Evolutionary conservation across 2,113 vertebrate genomes (phyloP).

Genomic region (Malurus alboscapulatus): DNA sequence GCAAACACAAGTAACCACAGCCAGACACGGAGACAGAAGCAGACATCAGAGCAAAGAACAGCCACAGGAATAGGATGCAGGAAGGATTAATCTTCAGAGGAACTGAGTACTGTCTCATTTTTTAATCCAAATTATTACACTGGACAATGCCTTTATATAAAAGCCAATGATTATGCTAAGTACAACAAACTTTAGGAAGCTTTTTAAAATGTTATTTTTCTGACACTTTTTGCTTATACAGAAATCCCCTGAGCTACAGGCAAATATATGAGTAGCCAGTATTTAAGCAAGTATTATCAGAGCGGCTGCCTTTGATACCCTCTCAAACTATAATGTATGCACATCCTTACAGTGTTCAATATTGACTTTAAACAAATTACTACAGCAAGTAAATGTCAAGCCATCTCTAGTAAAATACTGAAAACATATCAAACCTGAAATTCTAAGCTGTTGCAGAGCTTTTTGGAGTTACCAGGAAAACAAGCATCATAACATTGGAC

Average conservation of each 20-base stretch:
- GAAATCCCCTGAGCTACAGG: not conserved
- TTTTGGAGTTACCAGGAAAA: not conserved
- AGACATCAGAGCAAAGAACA: not conserved
- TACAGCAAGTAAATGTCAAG: slow-evolving; percentile 34
- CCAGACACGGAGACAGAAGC: not conserved
- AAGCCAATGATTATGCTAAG: not conserved
- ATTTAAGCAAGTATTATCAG: slow-evolving; percentile 35
- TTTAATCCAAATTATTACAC: not conserved
- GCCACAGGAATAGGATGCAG: not conserved
- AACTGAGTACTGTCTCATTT: not conserved
- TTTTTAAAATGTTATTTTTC: slow-evolving; percentile 10
- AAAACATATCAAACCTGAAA: not conserved
- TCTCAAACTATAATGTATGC: slow-evolving; percentile 8
- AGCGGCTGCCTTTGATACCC: not conserved
- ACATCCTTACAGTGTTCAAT: slow-evolving; percentile 25
- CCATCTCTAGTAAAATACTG: not conserved
- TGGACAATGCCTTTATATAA: not conserved
- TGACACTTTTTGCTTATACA: not conserved
- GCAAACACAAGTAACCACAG: not conserved
- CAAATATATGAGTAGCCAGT: slow-evolving; percentile 1
- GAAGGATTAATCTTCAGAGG: not conserved
- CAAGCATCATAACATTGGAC: not conserved
- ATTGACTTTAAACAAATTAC: slow-evolving; percentile 51
- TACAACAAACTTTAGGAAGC: not conserved
- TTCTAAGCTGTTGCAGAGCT: not conserved